These are phyloP conservation scores for Hormiphora californensis DNA, from an alignment of 37 sponge, comb jelly and placozoan genomes.

Conservation along the genomic window DNA sequence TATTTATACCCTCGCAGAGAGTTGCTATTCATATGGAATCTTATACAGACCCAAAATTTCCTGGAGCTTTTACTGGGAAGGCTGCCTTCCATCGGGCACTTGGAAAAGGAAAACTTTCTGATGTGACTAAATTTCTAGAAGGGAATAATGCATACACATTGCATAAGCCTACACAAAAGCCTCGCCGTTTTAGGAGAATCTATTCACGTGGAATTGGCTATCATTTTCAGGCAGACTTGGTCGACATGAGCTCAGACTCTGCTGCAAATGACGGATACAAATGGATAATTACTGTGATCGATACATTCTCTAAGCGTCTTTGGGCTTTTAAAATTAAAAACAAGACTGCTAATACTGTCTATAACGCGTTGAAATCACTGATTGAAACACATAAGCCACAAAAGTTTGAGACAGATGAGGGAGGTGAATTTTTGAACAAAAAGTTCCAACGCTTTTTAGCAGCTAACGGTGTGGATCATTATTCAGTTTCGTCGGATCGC, in stretches of 20 bases:
- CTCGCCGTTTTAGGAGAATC: not conserved
- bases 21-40: too few relatives aligned
- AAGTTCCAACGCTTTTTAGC: not conserved
- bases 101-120: not conserved
- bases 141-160: not conserved
- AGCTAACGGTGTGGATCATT: not conserved
- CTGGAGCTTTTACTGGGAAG: not conserved
- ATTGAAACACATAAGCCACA: not conserved
- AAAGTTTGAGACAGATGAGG: not conserved
- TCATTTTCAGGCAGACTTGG: not conserved
- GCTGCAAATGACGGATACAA: not conserved
- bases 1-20: too few relatives aligned
- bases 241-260: not conserved
- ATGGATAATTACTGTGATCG: not conserved
- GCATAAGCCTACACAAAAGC: not conserved
- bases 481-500: not conserved
- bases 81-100: not conserved
- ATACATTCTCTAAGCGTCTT: not conserved
- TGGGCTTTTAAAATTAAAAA: not conserved
- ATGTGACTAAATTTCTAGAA: not conserved
- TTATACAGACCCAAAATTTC: slow-evolving; percentile 14
- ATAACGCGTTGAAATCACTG: not conserved
- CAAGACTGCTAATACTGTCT: not conserved
- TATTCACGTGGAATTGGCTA: not conserved
- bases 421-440: not conserved